A percentile compares a stretch with the other conserved stretches of the same genome.
Evolutionary conservation across 2,113 vertebrate species (phyloP).

Genomic region (Circaetus gallicus): DNA sequence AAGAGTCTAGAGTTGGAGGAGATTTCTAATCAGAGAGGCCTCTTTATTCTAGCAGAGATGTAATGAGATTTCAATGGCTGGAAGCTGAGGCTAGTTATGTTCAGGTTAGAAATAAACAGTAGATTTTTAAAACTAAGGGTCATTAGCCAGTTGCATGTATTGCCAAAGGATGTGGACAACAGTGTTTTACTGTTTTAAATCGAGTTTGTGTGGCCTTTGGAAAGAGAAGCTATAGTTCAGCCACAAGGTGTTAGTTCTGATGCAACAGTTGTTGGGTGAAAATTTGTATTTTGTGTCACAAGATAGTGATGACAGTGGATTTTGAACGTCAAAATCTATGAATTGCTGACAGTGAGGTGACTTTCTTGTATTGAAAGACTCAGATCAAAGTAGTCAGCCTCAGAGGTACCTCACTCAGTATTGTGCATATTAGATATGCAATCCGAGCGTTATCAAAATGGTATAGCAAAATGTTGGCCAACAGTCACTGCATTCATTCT

Average conservation of each 20-base stretch:
- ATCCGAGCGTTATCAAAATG: neutral
- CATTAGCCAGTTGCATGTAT: neutral
- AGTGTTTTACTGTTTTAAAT: neutral
- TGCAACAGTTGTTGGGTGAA: neutral
- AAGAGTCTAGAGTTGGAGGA: neutral
- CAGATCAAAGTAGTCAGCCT: neutral
- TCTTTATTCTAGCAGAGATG: neutral
- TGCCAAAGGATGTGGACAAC: neutral
- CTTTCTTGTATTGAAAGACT: neutral
- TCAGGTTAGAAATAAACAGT: neutral
- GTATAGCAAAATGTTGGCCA: neutral
- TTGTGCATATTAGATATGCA: neutral
- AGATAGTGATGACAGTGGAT: neutral
- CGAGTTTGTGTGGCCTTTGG: neutral
- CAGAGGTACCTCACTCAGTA: neutral
- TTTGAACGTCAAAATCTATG: neutral
- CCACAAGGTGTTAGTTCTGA: neutral
- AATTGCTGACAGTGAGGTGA: neutral
- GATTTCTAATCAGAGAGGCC: neutral
- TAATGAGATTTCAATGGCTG: neutral
- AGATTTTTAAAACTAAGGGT: neutral
- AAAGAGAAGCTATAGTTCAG: neutral
- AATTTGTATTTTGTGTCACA: neutral
- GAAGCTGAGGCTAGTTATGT: neutral
- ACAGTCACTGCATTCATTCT: neutral